Percentiles rank a stretch among this genome's conserved stretches.
Conservation (phyloP, 2,888 invertebrate genomes). For the Barypeithes pellucidus region DNA sequence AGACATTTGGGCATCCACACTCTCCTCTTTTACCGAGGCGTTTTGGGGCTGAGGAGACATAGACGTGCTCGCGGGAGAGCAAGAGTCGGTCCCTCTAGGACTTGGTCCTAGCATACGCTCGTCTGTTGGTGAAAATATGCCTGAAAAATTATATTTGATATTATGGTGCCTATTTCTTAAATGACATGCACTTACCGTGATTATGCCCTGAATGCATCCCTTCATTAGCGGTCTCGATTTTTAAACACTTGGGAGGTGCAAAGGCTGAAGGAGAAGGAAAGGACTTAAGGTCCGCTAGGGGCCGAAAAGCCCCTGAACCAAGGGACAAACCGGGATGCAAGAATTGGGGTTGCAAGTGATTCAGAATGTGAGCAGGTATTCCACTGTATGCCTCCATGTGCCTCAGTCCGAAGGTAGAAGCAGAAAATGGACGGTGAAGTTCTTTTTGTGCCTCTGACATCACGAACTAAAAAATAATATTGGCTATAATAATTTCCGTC, state of each 20-base stretch:
- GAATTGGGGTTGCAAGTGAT: slow-evolving; percentile 82
- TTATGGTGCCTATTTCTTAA: not conserved
- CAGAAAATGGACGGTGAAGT: slow-evolving; percentile 78
- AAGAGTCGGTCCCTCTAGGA: slow-evolving; percentile 74
- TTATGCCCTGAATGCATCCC: slow-evolving; percentile 64
- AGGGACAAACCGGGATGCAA: slow-evolving; percentile 79
- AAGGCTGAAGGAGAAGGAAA: slow-evolving; percentile 78
- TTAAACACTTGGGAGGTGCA: slow-evolving; percentile 81
- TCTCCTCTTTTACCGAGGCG: slow-evolving; percentile 72
- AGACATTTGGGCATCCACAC: slow-evolving; percentile 75
- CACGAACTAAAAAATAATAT: slow-evolving; percentile 65
- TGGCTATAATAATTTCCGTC: not conserved
- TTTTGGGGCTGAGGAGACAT: slow-evolving; percentile 71
- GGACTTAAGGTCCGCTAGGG: slow-evolving; percentile 74
- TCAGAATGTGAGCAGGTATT: slow-evolving; percentile 78
- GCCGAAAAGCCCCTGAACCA: slow-evolving; percentile 75
- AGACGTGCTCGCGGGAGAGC: slow-evolving; percentile 77
- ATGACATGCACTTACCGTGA: slow-evolving; percentile 56
- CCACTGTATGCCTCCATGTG: slow-evolving; percentile 77
- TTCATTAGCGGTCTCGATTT: slow-evolving; percentile 70
- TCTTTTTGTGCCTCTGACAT: slow-evolving; percentile 75
- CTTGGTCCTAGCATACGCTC: slow-evolving; percentile 69
- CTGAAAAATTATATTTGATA: slow-evolving; percentile 23
- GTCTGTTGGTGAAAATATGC: slow-evolving; percentile 69
- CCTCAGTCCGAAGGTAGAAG: slow-evolving; percentile 73